Base-by-base conservation (phyloP, 1,140 invertebrate species). In the Potamilus streckersoni region DNA sequence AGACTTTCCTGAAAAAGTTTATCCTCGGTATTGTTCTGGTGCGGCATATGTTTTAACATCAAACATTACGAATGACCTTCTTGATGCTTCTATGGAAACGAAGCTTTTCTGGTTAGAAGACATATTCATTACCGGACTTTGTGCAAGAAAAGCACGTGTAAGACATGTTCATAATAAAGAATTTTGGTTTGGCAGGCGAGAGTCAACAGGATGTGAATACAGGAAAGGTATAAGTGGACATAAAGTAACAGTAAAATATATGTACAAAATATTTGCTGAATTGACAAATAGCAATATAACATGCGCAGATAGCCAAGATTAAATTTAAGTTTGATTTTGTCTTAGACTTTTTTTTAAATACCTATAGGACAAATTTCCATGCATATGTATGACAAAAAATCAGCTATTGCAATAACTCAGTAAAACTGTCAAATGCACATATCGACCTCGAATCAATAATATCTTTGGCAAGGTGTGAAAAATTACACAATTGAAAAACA, bases 61-160 rank as follows among this genome's bases (percentile, higher is more conserved):
- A 13, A 72, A 79, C 12, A 73, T 89, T 17, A 79, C 87, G 2
- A 58, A 59, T 23, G 67, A 83, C 4, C 70, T 91, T 49, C 88
- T 84, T 74, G 49, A 80, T 20, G 85, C 82, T 2, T 82, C 89
- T 12, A 66, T 83, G n/a, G 12, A 68, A 14, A 73, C 72, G 13
- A 80, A 78, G 8, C 59, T 86, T 8, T 83, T 90, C 23, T 87
- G 87, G 76, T 76, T 91, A 31, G 90, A 91, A 72, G 90, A 91
- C 78, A 85, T 90, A 49, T 91, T 87, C 77, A 82, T 90, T 14
- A 90, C 90, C 16, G 90, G 87, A 2, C 27, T 87, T 38, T 83
- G 81, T 69, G 81, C 84, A 15, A 64, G 74, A 62, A 76, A 70
- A 61, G 81, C 82, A 0, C 63, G 68, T n/a, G 73, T 84, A 15